Conservation (phyloP, 2,113 vertebrate genomes). For the Morone chrysops region DNA sequence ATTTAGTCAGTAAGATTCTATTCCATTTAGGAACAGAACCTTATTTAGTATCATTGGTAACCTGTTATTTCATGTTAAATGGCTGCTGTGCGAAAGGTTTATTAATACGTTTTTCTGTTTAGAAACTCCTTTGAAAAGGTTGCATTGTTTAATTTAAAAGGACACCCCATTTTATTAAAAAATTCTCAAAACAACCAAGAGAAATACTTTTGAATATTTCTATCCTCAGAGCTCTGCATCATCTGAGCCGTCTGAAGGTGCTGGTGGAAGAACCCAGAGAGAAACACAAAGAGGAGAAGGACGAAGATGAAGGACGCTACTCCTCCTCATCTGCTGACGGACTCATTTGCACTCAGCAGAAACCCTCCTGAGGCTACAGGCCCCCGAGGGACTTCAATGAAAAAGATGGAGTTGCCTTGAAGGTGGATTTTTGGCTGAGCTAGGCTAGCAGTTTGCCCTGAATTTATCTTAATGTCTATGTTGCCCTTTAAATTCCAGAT, state of each 20-base stretch:
- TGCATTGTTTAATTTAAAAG: too few relatives aligned
- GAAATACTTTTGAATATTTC: neutral
- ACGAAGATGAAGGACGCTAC: constrained; percentile 70
- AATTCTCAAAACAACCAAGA: too few relatives aligned
- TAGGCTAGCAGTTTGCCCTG: too few relatives aligned
- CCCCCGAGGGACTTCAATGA: neutral
- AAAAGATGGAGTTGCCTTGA: too few relatives aligned
- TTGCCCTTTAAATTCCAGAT: neutral
- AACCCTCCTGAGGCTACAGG: constrained; percentile 19
- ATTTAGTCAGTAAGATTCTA: too few relatives aligned
- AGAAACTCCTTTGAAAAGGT: too few relatives aligned
- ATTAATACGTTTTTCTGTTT: too few relatives aligned
- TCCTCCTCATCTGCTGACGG: constrained; percentile 62
- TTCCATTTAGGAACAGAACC: too few relatives aligned
- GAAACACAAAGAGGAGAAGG: constrained; percentile 33
- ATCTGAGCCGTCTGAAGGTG: constrained; percentile 68
- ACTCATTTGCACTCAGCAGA: neutral
- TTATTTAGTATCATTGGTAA: too few relatives aligned
- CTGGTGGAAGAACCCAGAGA: constrained; percentile 63
- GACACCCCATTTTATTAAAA: neutral
- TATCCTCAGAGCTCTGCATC: constrained; percentile 64
- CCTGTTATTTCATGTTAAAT: too few relatives aligned
- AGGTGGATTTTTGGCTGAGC: neutral
- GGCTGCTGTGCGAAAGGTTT: too few relatives aligned
- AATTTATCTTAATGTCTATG: neutral